Base-by-base conservation (phyloP, 2,113 vertebrate genomes). In the Falco punctatus region DNA sequence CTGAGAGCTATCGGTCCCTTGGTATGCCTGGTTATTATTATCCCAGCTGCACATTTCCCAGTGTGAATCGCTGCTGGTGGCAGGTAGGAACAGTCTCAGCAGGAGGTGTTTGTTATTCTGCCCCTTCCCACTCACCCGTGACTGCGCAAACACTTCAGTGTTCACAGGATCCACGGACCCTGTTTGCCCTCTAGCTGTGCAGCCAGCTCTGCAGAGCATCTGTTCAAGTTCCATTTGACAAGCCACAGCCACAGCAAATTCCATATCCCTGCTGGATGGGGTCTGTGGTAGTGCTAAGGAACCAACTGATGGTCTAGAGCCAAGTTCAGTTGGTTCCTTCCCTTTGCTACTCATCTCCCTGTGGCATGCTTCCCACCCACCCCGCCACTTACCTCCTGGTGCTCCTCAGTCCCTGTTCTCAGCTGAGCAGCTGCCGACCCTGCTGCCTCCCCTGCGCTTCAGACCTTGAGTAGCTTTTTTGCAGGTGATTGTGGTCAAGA, bases 301-400 rank as follows among this genome's bases (percentile, higher is more conserved):
- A n/a, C 52, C 6, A 1, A 15, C n/a, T 48, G 64, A 16, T 2
- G 5, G 69, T 11, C 59, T 46, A 38, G 32, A 49, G 5, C 27
- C 1, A 3, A 32, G 51, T 65, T 83, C 14, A 3, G 8, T 6
- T 58, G 42, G 11, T 77, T 69, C 38, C 26, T 78, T 78, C 10
- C n/a, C 40, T 55, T 92, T 61, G 54, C 64, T 71, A 49, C 62
- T 77, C 22, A 24, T 15, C 72, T 49, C 35, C 33, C 42, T 1
- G 0, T 27, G 24, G 12, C 27, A 38, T 19, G 30, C 14, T 51
- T 13, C 2, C 0, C 5, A 10, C 1, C 4, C 4, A 1, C 5
- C 12, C 1, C 5, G 4, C 1, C 4, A 17, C 27, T 69, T 72
- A 38, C 21, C 32, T 64, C 33, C 49, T 1, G 0, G 17, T 51